These are phyloP conservation scores for Acrossocheilus fasciatus DNA, from an alignment of 2,797 vertebrate species.

Conservation along the genomic window DNA sequence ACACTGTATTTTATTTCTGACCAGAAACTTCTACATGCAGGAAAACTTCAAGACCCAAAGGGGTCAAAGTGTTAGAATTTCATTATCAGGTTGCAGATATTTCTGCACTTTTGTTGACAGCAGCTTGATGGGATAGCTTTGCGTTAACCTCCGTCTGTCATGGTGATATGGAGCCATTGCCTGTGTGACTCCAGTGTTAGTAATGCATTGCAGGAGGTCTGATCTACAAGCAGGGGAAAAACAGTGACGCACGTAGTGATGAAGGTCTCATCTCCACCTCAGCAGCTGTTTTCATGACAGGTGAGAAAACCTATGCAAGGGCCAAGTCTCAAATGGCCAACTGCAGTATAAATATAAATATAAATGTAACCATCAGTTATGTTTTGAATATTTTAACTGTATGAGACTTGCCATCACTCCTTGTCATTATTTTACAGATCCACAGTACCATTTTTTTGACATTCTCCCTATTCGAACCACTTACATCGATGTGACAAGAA, in stretches of 20 bases:
- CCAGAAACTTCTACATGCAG: background rate
- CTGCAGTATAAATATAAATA: conserved; percentile 2
- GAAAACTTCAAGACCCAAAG: conserved; percentile 28
- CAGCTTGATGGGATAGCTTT: conserved; percentile 53
- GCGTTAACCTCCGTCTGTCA: conserved; percentile 44
- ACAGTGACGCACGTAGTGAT: conserved; percentile 35
- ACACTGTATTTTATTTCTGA: background rate
- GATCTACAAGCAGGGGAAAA: conserved; percentile 1
- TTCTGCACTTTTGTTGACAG: conserved; percentile 53
- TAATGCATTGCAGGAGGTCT: conserved; percentile 35
- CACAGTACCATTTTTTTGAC: background rate
- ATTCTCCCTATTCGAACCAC: too few species aligned
- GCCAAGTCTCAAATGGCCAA: background rate
- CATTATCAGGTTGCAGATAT: conserved; percentile 58
- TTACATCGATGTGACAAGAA: background rate
- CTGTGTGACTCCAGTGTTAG: conserved; percentile 17
- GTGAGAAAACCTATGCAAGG: conserved; percentile 15
- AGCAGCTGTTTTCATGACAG: conserved; percentile 43
- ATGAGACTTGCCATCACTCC: background rate
- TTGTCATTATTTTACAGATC: background rate
- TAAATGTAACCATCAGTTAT: background rate
- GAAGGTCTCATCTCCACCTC: conserved; percentile 47
- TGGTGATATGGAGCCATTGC: conserved; percentile 46
- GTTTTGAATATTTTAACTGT: background rate
- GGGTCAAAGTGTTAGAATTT: conserved; percentile 54